phyloP scores from a whole-genome alignment of 1,140 invertebrate species.

The Chymomyza costata region DNA sequence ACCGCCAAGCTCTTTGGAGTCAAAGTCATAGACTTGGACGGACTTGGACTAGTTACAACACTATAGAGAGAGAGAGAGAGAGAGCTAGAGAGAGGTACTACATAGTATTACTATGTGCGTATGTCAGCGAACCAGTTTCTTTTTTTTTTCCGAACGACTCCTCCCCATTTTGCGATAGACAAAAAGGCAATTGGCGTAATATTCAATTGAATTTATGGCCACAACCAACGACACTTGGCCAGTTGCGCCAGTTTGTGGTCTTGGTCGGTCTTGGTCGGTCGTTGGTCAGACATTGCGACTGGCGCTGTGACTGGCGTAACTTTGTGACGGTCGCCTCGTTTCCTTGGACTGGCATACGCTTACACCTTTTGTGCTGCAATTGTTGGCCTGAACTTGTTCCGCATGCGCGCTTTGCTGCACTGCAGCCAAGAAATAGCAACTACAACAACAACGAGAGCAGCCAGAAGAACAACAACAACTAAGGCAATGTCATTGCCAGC shows the following conservation, averaged over 20 bases:
- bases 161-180: constrained; percentile 62
- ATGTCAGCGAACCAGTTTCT: constrained; percentile 28
- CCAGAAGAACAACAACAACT: too few species aligned
- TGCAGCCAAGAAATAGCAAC: too few species aligned
- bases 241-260: constrained; percentile 23
- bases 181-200: constrained; percentile 74
- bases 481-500: too few species aligned
- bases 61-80: constrained; percentile 4
- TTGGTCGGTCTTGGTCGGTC: constrained; percentile 14
- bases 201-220: constrained; percentile 75
- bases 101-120: constrained; percentile 3
- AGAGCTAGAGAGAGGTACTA: constrained; percentile 1
- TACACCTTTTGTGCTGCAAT: constrained; percentile 14
- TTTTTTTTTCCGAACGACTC: constrained; percentile 18
- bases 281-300: too few species aligned
- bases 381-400: constrained; percentile 8
- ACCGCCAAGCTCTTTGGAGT: too few species aligned
- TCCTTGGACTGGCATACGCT: constrained; percentile 27
- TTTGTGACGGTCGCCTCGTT: constrained; percentile 5
- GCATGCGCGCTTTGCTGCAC: too few species aligned
- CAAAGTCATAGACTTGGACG: constrained; percentile 14
- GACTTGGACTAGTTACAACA: constrained; percentile 23
- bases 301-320: constrained; percentile 3
- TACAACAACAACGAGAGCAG: too few species aligned
- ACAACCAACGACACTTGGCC: constrained; percentile 70